These are phyloP conservation scores for Sorex maritimensis DNA, from an alignment of 2,797 vertebrate genomes.

Conservation along the genomic window DNA sequence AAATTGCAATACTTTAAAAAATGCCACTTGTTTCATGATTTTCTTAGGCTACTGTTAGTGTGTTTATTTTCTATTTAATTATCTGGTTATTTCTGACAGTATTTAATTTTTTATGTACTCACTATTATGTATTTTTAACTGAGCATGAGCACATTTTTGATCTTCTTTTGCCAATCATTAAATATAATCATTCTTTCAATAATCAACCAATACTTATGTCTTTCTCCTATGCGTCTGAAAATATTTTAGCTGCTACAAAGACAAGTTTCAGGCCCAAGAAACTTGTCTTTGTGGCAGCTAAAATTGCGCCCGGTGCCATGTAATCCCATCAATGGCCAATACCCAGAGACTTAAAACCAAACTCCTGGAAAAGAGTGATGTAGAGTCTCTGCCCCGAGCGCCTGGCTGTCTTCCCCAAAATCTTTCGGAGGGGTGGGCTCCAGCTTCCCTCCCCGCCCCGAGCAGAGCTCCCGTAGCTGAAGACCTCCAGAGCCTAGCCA, in stretches of 20 bases:
- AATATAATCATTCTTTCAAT: neutral
- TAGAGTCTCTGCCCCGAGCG: no score
- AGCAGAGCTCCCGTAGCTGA: no score
- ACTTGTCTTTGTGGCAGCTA: no score
- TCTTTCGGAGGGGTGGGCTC: no score
- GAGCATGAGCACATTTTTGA: neutral
- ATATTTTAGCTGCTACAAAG: neutral
- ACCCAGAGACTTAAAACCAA: no score
- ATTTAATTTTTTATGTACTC: slow-evolving; percentile 5
- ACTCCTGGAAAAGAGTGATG: no score
- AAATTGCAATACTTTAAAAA: slow-evolving; percentile 40
- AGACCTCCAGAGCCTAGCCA: no score
- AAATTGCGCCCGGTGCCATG: no score
- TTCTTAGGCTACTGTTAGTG: neutral
- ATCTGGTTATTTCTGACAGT: neutral
- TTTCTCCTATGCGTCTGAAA: neutral
- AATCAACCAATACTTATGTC: neutral
- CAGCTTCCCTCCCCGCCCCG: no score
- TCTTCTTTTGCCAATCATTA: neutral
- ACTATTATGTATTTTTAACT: slow-evolving; percentile 2
- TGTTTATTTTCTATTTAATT: neutral
- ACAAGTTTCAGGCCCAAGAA: neutral
- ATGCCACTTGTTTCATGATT: slow-evolving; percentile 3
- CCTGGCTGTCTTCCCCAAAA: no score
- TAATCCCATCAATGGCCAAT: no score